Evolutionary conservation across 2,888 invertebrate species (phyloP), one percentile per base, ranked within the genome.

Genomic region (Theodoxus fluviatilis): DNA sequence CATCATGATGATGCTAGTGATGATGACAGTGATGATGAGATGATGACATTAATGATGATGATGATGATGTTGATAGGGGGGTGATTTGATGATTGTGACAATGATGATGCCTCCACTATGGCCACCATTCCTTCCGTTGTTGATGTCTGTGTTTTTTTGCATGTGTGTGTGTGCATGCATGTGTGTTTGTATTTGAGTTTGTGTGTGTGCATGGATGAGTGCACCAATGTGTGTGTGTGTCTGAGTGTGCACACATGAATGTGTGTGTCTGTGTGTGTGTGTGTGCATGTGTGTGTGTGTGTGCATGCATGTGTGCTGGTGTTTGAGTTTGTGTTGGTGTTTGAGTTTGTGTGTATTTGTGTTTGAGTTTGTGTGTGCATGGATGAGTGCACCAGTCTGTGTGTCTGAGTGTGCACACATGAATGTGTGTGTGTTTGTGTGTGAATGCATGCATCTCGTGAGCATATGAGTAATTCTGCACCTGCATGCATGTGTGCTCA

Each of bases 21-120:
- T n/a, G 15, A 37, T 1, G 37, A 37, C 9, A 22, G 15, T 64
- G 52, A 25, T 52, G 52, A 6, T 52, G 98, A 99, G 89, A 88
- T 98, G 59, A 88, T 91, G 64, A 88, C 98, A 74, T 93, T 94
- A 6, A 91, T 96, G 72, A 94, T 94, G 87, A 95, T 98, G 93
- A 83, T 94, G 22, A n/a, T n/a, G n/a, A n/a, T n/a, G n/a, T n/a
- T n/a, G n/a, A n/a, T n/a, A n/a, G n/a, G n/a, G n/a, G n/a, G n/a
- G n/a, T n/a, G n/a, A n/a, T n/a, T n/a, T n/a, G n/a, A n/a, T n/a
- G n/a, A n/a, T 57, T 15, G 22, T 4, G 33, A 57, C 25, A 12
- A 9, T 57, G 15, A 12, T 0, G 4, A 57, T 25, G n/a, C 52
- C 25, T 4, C 25, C 52, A 22, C 52, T 52, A n/a, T 18, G 3